Evolutionary conservation across 2,797 vertebrate genomes (phyloP).

Genomic region (Pteronotus mesoamericanus): DNA sequence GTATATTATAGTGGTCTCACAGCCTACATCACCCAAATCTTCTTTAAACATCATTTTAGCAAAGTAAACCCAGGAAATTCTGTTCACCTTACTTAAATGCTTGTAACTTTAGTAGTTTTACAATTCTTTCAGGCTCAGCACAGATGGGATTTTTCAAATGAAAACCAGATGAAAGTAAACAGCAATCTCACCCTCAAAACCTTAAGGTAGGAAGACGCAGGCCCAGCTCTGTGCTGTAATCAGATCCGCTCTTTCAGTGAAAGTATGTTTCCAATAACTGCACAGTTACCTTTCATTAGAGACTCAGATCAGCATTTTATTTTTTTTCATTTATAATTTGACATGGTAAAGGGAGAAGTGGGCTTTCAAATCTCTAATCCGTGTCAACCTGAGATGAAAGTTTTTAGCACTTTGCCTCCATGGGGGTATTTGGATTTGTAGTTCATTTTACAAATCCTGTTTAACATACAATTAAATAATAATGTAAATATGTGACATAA

Average conservation of each 20-base stretch:
- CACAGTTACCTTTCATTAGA: conserved; percentile 73
- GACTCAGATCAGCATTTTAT: conserved; percentile 64
- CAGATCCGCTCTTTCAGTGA: conserved; percentile 40
- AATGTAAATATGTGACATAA: conserved; percentile 69
- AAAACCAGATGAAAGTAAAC: conserved; percentile 79
- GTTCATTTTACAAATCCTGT: conserved; percentile 73
- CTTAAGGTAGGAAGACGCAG: conserved; percentile 63
- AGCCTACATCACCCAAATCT: conserved; percentile 73
- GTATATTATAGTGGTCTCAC: conserved; percentile 60
- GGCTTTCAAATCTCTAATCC: conserved; percentile 61
- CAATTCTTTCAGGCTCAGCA: conserved; percentile 67
- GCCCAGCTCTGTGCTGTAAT: conserved; percentile 57
- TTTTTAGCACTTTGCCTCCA: conserved; percentile 62
- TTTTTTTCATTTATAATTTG: conserved; percentile 64
- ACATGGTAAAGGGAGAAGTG: conserved; percentile 59
- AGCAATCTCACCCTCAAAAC: conserved; percentile 59
- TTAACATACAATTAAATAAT: conserved; percentile 76
- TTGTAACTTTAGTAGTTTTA: conserved; percentile 78
- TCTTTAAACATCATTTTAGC: conserved; percentile 80
- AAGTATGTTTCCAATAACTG: conserved; percentile 75
- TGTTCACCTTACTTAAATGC: conserved; percentile 78
- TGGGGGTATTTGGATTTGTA: conserved; percentile 64
- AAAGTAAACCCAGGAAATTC: conserved; percentile 79
- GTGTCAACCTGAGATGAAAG: conserved; percentile 55
- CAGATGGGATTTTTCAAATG: conserved; percentile 79